These are phyloP conservation scores for Clarias pachynema DNA, from an alignment of 2,797 vertebrate species.

Conservation along the genomic window DNA sequence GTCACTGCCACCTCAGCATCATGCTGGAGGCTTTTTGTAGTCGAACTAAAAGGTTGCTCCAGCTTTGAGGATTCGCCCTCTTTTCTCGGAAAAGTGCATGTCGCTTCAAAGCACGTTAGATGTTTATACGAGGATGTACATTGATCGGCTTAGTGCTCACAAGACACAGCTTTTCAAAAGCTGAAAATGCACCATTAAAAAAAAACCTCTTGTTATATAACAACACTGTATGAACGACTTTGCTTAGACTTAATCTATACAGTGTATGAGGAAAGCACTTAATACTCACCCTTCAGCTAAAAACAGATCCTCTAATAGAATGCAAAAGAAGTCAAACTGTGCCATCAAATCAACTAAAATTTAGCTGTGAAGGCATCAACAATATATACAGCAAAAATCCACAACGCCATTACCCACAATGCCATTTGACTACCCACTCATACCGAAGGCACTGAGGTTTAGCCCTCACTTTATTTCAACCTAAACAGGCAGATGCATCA, in stretches of 20 bases:
- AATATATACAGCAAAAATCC: background rate
- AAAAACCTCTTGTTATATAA: slow-evolving; percentile 6
- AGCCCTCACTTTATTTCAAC: background rate
- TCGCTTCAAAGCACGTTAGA: slow-evolving; percentile 46
- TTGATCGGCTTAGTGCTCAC: slow-evolving; percentile 27
- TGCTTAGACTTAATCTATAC: slow-evolving; percentile 16
- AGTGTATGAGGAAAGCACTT: background rate
- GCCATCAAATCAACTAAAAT: background rate
- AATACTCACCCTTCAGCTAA: slow-evolving; percentile 9
- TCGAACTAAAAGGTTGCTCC: slow-evolving; percentile 43
- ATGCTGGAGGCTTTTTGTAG: slow-evolving; percentile 44
- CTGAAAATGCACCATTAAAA: slow-evolving; percentile 22
- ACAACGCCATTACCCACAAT: background rate
- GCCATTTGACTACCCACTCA: background rate
- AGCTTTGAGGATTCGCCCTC: slow-evolving; percentile 45
- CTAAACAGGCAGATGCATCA: background rate
- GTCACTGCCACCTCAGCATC: slow-evolving; percentile 45
- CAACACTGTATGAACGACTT: slow-evolving; percentile 11
- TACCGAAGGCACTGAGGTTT: background rate
- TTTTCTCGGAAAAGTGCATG: slow-evolving; percentile 43
- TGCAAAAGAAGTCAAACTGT: background rate
- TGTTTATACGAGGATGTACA: slow-evolving; percentile 35
- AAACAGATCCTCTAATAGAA: background rate
- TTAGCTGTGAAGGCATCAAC: background rate
- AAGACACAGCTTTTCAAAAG: slow-evolving; percentile 13